Conservation (phyloP, 2,888 invertebrate species). For the Tiliacea citrago region DNA sequence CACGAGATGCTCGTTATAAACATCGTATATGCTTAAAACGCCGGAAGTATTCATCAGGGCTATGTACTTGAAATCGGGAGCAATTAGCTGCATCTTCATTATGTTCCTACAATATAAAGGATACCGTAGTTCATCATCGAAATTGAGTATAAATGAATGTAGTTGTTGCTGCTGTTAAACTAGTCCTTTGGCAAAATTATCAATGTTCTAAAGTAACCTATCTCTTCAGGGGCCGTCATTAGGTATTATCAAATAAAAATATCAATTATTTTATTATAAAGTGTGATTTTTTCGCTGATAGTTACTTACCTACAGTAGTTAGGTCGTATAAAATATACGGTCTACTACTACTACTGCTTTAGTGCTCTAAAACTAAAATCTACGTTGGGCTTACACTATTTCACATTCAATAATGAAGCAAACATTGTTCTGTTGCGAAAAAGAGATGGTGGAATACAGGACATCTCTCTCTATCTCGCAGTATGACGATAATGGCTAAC, state of each 20-base stretch:
- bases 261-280: neutral
- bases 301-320: too few species aligned
- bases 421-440: neutral
- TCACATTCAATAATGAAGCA: neutral
- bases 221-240: neutral
- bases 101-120: conserved; percentile 75
- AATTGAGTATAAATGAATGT: neutral
- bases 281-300: neutral
- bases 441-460: too few species aligned
- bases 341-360: too few species aligned
- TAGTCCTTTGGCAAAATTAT: neutral
- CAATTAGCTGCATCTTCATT: conserved; percentile 80
- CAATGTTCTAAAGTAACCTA: neutral
- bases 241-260: neutral
- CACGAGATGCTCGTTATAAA: conserved; percentile 76
- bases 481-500: neutral
- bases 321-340: neutral
- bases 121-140: neutral
- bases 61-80: conserved; percentile 78
- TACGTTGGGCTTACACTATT: neutral
- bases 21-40: conserved; percentile 80
- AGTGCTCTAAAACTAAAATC: neutral
- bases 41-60: conserved; percentile 78
- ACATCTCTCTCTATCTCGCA: neutral
- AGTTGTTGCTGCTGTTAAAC: neutral